A percentile compares a stretch with the other conserved stretches of the same genome.
phyloP scores from a whole-genome alignment of 2,113 vertebrate species.

The Scatophagus argus region DNA sequence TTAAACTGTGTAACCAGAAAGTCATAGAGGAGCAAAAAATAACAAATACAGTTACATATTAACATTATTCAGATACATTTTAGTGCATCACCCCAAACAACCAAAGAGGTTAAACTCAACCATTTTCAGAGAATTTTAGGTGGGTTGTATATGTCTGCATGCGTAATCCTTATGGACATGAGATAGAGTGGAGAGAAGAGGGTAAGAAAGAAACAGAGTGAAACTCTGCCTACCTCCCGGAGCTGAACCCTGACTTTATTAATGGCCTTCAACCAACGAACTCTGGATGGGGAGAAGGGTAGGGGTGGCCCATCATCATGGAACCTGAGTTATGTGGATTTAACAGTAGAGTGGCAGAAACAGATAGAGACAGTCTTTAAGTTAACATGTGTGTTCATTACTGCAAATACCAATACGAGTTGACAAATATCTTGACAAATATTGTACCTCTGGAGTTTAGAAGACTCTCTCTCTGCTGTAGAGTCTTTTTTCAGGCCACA shows the following conservation, averaged over 20 bases:
- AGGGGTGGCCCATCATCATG: slow-evolving; percentile 82
- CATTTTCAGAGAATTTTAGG: slow-evolving; percentile 52
- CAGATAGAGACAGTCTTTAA: background rate
- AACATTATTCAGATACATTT: background rate
- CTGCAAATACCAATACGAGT: background rate
- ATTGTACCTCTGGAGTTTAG: slow-evolving; percentile 73
- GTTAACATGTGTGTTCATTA: background rate
- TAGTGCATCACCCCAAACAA: slow-evolving; percentile 28
- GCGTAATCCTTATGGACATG: background rate
- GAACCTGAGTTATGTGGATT: slow-evolving; percentile 66
- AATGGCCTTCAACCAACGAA: slow-evolving; percentile 94
- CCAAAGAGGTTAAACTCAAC: slow-evolving; percentile 78
- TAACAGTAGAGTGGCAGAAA: background rate
- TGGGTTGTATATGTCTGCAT: background rate
- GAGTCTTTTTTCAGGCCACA: slow-evolving; percentile 59
- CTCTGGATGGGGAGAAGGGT: slow-evolving; percentile 89
- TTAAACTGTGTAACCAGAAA: too few species aligned
- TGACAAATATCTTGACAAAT: background rate
- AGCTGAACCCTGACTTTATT: slow-evolving; percentile 94
- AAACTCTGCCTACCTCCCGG: slow-evolving; percentile 89
- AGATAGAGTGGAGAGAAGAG: background rate
- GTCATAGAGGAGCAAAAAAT: background rate
- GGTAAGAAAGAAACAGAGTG: background rate
- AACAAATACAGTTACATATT: background rate
- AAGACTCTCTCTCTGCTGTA: slow-evolving; percentile 59